phyloP scores from a whole-genome alignment of 2,113 vertebrate species.

The Baryphthengus martii region DNA sequence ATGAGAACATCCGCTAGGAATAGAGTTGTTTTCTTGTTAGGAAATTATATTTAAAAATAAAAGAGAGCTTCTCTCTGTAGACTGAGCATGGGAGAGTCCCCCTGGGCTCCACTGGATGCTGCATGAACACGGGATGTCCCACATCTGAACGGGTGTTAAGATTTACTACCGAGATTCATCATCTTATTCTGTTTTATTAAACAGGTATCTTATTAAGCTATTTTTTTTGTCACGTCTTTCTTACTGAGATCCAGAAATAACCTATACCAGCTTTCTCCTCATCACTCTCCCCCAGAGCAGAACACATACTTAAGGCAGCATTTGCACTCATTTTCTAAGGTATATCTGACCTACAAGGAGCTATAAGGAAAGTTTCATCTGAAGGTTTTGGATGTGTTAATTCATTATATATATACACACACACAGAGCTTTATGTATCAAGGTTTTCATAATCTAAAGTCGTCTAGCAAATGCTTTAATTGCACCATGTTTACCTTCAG shows the following conservation, averaged over 20 bases:
- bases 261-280: accelerated
- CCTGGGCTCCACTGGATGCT: not conserved
- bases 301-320: not conserved
- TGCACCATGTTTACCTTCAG: not conserved
- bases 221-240: not conserved
- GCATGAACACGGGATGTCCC: not conserved
- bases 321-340: not conserved
- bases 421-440: not conserved
- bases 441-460: not conserved
- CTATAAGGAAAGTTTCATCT: not conserved
- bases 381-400: not conserved
- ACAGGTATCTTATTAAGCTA: not conserved
- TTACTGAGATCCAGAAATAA: not conserved
- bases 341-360: not conserved
- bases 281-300: not conserved
- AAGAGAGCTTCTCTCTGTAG: not conserved
- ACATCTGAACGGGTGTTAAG: not conserved
- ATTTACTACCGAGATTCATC: not conserved
- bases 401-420: not conserved
- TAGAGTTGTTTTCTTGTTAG: not conserved
- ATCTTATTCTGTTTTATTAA: not conserved
- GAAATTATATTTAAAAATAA: not conserved
- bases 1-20: not conserved
- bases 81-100: not conserved
- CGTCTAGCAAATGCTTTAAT: not conserved